Evolutionary conservation across 2,797 vertebrate species (phyloP).

Genomic region (Rousettus madagascariensis): DNA sequence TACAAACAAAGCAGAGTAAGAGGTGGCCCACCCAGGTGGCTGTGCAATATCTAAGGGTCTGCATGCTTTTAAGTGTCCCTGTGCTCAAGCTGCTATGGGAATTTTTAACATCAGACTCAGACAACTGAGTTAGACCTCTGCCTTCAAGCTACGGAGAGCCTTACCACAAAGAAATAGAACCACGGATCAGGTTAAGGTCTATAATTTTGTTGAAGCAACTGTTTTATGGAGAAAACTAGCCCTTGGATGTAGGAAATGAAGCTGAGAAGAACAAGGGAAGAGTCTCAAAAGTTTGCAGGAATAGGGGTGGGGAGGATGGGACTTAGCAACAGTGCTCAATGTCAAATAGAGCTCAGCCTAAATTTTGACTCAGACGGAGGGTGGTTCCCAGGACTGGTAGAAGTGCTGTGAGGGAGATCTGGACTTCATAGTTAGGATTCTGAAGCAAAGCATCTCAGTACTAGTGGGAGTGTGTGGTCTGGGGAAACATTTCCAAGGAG

Average conservation of each 20-base stretch:
- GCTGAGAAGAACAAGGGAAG: not conserved
- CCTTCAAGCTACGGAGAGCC: not conserved
- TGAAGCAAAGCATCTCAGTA: not conserved
- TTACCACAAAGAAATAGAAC: not conserved
- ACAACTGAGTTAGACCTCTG: not conserved
- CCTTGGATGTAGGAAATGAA: not conserved
- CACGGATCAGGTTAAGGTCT: fast-evolving
- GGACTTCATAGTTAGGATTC: not conserved
- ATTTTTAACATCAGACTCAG: not conserved
- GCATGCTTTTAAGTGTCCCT: not conserved
- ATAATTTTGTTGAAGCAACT: not conserved
- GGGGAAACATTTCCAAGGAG: not conserved
- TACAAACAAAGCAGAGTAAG: no score
- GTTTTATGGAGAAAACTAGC: not conserved
- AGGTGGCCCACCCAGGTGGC: not conserved
- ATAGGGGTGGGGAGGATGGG: not conserved
- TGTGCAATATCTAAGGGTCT: not conserved
- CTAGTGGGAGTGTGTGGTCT: fast-evolving
- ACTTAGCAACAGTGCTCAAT: not conserved
- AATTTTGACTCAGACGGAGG: not conserved
- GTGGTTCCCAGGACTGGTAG: not conserved
- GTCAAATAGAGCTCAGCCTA: not conserved
- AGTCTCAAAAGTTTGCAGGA: not conserved
- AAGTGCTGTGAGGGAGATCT: not conserved
- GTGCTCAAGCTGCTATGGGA: not conserved